phyloP scores from a whole-genome alignment of 2,888 invertebrate species.

The Chrysolina oricalcia region DNA sequence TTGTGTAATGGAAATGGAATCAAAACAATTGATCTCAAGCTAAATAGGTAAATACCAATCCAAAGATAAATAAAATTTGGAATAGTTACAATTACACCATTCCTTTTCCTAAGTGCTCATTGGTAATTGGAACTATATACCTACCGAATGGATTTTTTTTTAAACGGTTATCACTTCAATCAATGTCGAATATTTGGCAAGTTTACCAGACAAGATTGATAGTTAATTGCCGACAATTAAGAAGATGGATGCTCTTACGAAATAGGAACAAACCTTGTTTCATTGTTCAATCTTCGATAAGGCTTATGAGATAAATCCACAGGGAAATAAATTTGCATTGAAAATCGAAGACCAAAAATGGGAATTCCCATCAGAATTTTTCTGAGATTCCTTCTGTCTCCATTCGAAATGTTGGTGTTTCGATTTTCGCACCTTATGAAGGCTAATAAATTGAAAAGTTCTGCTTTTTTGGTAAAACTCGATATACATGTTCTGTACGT shows the following conservation, averaged over 20 bases:
- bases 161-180: constrained; percentile 8
- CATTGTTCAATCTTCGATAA: neutral
- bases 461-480: too few species aligned
- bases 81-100: neutral
- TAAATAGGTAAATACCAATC: too few species aligned
- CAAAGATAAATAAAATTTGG: neutral
- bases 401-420: too few species aligned
- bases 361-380: too few species aligned
- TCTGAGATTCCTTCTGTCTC: too few species aligned
- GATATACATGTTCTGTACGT: too few species aligned
- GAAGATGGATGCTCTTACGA: neutral
- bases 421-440: too few species aligned
- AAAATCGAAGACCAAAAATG: too few species aligned
- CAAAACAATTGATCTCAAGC: too few species aligned
- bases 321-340: neutral
- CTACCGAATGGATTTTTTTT: neutral
- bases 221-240: constrained; percentile 11
- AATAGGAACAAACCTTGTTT: neutral
- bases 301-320: neutral
- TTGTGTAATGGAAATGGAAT: too few species aligned
- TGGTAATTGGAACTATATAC: neutral
- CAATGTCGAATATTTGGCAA: constrained; percentile 20
- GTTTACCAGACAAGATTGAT: constrained; percentile 13
- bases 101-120: neutral
- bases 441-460: too few species aligned